These are phyloP conservation scores for Pseudobourletiella spinata DNA, from an alignment of 1,140 invertebrate species.

Conservation along the genomic window DNA sequence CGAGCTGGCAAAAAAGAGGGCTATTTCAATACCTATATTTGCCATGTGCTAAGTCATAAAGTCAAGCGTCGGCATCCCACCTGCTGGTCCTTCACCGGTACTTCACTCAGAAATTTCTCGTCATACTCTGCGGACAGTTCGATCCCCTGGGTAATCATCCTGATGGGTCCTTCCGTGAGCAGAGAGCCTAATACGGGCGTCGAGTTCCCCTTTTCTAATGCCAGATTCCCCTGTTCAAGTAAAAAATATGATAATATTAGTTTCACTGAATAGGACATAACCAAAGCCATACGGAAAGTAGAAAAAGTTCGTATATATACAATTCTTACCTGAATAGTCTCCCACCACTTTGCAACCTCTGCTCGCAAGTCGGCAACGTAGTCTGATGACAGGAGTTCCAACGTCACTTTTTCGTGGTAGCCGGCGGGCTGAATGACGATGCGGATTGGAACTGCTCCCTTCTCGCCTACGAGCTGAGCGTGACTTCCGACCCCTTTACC, in stretches of 20 bases:
- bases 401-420: conserved; percentile 57
- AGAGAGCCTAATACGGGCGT: conserved; percentile 51
- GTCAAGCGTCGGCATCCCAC: too few species aligned
- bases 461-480: conserved; percentile 52
- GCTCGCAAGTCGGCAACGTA: conserved; percentile 81
- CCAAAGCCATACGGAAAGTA: too few species aligned
- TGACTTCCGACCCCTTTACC: conserved; percentile 60
- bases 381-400: conserved; percentile 68
- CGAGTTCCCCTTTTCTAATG: conserved; percentile 18
- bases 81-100: conserved; percentile 77
- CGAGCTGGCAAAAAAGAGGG: too few species aligned
- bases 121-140: conserved; percentile 88
- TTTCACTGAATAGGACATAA: neutral
- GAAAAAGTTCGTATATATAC: too few species aligned
- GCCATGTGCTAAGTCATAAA: too few species aligned
- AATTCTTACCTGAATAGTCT: conserved; percentile 49
- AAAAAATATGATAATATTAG: neutral
- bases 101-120: conserved; percentile 76
- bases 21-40: too few species aligned
- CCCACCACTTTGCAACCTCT: conserved; percentile 89
- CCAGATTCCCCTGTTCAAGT: conserved; percentile 16
- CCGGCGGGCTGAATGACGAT: conserved; percentile 78
- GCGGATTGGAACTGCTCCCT: conserved; percentile 52
- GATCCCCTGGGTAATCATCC: conserved; percentile 88
- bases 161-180: conserved; percentile 67